Base-by-base conservation (phyloP, 2,113 vertebrate genomes). In the Bucco capensis region DNA sequence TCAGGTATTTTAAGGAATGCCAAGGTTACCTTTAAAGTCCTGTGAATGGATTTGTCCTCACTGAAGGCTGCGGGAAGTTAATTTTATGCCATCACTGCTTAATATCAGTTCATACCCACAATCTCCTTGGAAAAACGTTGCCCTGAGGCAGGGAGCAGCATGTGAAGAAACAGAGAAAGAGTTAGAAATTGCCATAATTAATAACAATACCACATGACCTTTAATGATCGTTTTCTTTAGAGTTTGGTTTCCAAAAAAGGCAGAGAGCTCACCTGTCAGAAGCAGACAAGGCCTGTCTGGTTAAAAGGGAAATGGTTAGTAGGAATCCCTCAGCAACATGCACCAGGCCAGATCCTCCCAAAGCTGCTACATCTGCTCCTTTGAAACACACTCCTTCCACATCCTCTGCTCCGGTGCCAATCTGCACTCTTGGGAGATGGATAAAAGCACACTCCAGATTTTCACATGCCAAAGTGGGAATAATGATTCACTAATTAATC, bases 401-500 rank as follows among this genome's bases (percentile, higher is more conserved):
- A 94, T 96, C 90, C 95, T 96, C 94, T 95, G 82, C 96, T 88
- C 50, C 4, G 30, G 46, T 96, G 94, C 95, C 96, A 96, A 56
- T 65, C 88, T 3, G 12, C 49, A 78, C 85, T 94, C 90, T 90
- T 88, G 96, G 95, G 96, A 96, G 65, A 96, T 66, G 93, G 90
- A 96, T 96, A 80, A 97, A 97, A 97, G 88, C 57, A 91, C 53
- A 14, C 81, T 93, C 84, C 81, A 86, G 85, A 92, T 92, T 94
- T 95, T 93, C 93, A 85, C 85, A 96, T 95, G 83, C 74, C 88
- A 70, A 91, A 96, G 69, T 73, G 76, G 93, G 95, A 97, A 93
- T 97, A 96, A 93, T 96, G 94, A 93, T 95, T 94, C 94, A 93
- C 83, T 89, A 94, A 96, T 95, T 95, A 96, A 95, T 93, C 70